Base-by-base conservation (phyloP, 2,888 invertebrate species). In the Trichopoda pennipes region DNA sequence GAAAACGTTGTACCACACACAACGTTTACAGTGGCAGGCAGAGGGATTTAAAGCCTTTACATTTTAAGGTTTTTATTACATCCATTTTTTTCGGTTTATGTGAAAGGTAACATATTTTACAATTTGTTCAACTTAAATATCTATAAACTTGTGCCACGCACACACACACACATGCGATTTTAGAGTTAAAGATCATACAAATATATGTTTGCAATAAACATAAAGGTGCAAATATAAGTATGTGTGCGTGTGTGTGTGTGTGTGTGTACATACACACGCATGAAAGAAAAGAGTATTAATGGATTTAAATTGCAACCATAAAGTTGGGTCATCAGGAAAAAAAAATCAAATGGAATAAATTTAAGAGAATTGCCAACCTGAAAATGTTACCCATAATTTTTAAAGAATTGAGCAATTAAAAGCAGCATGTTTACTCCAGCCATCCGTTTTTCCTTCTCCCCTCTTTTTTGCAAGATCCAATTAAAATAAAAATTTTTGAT, bases 31-130 rank as follows among this genome's bases (percentile, higher is more conserved):
- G 47, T 17, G 64, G 55, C 61, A 63, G 55, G 63, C 56, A 70
- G 49, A 64, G 38, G 63, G 63, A 70, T 70, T 70, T 53, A n/a
- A 58, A 51, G 32, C 16, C 56, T 58, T 64, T 28, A 58, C 21
- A 72, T 35, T 49, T 78, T 49, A 32, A 7, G 3, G 12, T n/a
- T 32, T 55, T 69, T 49, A 42, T 61, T 55, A 38, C 42, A 55
- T 32, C 42, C 23, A 6, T 23, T 42, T 42, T 23, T 14, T 42
- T 7, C 42, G 19, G n/a, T 19, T 44, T 44, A 44, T 68, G 32
- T 38, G 32, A 51, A 60, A 53, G 76, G 35, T 55, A 69, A 77
- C 69, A 69, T 77, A 77, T 69, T 69, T 77, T 77, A 61, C 76
- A 69, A 76, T 69, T 69, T 76, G 68, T 77, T 69, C 61, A 51